Evolutionary conservation across 2,888 invertebrate species (phyloP).

Genomic region (Coleophora flavipennella): DNA sequence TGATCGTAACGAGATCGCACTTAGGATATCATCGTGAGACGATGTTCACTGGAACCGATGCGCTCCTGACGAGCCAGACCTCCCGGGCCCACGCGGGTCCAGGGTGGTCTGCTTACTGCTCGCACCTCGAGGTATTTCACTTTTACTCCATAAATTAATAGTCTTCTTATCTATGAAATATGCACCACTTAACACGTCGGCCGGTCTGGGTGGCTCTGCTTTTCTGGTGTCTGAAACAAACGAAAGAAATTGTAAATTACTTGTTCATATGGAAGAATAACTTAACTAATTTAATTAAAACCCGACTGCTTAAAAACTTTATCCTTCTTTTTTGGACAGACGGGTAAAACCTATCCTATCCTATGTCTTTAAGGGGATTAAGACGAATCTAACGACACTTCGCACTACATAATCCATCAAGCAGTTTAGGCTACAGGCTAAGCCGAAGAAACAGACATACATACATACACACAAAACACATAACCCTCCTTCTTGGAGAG

Average conservation of each 20-base stretch:
- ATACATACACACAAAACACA: too few species aligned
- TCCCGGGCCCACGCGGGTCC: conserved; percentile 18
- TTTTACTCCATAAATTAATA: conserved; percentile 57
- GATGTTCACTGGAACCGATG: conserved; percentile 59
- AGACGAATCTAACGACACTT: too few species aligned
- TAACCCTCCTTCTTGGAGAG: too few species aligned
- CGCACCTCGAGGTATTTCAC: conserved; percentile 52
- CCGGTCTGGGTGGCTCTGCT: conserved; percentile 75
- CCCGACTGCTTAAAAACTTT: too few species aligned
- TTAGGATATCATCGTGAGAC: conserved; percentile 65
- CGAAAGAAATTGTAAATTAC: conserved; percentile 32
- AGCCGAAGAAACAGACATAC: too few species aligned
- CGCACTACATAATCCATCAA: too few species aligned
- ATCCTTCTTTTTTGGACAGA: too few species aligned
- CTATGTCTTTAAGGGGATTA: too few species aligned
- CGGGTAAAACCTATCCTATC: too few species aligned
- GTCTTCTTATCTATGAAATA: conserved; percentile 41
- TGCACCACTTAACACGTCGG: conserved; percentile 53
- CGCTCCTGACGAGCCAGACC: too few species aligned
- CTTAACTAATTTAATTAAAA: too few species aligned
- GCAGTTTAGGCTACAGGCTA: too few species aligned
- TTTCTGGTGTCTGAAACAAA: conserved; percentile 77
- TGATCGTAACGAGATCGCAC: conserved; percentile 71
- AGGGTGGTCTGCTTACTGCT: conserved; percentile 4
- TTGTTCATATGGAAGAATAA: neutral